phyloP scores from a whole-genome alignment of 2,797 vertebrate genomes.

The Phoxinus dragarum region DNA sequence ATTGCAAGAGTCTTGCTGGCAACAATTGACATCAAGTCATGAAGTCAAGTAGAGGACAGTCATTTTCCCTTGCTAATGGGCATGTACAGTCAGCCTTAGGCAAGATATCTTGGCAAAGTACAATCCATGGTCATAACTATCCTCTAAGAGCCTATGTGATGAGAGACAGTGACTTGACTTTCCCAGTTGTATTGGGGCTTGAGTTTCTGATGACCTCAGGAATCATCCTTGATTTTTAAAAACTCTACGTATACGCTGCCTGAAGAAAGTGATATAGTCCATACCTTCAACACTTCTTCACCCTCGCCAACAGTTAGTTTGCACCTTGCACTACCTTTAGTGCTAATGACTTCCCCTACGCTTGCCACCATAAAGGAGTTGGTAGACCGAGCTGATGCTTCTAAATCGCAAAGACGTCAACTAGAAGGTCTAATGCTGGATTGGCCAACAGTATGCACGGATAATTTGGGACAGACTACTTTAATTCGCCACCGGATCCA shows the following conservation, averaged over 20 bases:
- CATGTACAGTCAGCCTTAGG: slow-evolving; percentile 4
- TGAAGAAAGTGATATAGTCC: too few species aligned
- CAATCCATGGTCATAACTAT: neutral
- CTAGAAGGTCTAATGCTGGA: too few species aligned
- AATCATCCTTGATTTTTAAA: neutral
- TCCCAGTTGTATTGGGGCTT: neutral
- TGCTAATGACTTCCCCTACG: too few species aligned
- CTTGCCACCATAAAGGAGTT: too few species aligned
- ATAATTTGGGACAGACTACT: too few species aligned
- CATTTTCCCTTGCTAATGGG: neutral
- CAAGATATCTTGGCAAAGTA: neutral
- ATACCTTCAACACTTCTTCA: too few species aligned
- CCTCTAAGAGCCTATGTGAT: neutral
- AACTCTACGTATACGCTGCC: neutral
- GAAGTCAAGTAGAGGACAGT: neutral
- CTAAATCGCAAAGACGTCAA: too few species aligned
- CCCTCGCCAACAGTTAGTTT: too few species aligned
- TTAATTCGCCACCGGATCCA: too few species aligned
- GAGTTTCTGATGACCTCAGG: neutral
- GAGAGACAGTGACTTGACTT: neutral
- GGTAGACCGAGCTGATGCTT: too few species aligned
- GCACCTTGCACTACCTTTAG: too few species aligned
- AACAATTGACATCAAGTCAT: neutral
- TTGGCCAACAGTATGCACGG: too few species aligned
- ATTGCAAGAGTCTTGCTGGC: neutral